Evolutionary conservation across 2,888 invertebrate species (phyloP).

Genomic region (Hemicrepidius hirtus): DNA sequence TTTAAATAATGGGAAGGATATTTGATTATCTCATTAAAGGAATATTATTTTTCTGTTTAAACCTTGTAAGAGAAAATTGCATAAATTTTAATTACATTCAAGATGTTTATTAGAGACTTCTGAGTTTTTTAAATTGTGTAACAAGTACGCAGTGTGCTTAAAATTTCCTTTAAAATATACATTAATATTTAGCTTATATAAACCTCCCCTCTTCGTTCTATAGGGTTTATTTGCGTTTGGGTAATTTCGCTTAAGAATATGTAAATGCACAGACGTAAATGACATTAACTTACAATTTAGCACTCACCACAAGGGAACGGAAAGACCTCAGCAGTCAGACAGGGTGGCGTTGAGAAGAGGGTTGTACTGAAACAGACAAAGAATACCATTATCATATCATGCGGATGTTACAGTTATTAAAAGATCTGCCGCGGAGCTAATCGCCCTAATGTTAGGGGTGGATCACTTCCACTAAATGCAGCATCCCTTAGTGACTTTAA

Average conservation of each 20-base stretch:
- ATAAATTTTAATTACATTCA: too few species aligned
- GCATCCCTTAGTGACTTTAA: conserved; percentile 55
- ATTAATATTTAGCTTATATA: background rate
- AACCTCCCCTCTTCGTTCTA: conserved; percentile 19
- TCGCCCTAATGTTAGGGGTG: conserved; percentile 70
- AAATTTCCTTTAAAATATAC: background rate
- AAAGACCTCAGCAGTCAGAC: conserved; percentile 53
- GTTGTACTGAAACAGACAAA: conserved; percentile 60
- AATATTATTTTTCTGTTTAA: too few species aligned
- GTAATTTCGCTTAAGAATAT: conserved; percentile 42
- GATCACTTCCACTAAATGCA: conserved; percentile 60
- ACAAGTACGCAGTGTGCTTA: background rate
- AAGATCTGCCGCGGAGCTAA: conserved; percentile 70
- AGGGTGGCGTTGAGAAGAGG: conserved; percentile 57
- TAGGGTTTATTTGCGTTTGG: conserved; percentile 17
- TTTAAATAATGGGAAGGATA: too few species aligned
- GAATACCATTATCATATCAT: conserved; percentile 70
- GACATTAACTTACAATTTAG: conserved; percentile 50
- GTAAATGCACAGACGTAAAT: conserved; percentile 42
- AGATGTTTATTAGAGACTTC: too few species aligned
- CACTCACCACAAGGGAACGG: conserved; percentile 48
- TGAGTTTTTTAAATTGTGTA: too few species aligned
- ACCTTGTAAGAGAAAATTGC: too few species aligned
- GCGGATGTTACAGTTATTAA: conserved; percentile 71
- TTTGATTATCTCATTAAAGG: too few species aligned